Evolutionary conservation across 2,113 vertebrate species (phyloP).

Genomic region (Charina bottae): DNA sequence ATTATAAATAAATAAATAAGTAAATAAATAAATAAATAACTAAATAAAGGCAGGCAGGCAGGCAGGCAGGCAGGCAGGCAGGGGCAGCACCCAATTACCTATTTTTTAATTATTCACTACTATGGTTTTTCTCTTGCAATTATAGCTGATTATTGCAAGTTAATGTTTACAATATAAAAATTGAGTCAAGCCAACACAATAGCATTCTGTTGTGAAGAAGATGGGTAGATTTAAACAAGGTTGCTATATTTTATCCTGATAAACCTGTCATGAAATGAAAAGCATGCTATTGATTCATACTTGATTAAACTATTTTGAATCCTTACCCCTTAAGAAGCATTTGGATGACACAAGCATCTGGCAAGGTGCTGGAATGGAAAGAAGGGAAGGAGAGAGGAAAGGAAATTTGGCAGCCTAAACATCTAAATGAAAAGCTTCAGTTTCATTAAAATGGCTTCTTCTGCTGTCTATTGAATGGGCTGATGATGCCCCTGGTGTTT

Average conservation of each 20-base stretch:
- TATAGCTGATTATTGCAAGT: not conserved
- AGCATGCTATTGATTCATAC: not conserved
- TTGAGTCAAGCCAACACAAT: not conserved
- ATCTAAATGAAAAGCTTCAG: not conserved
- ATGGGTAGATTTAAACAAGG: not conserved
- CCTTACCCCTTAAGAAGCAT: not conserved
- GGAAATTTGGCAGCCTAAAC: not conserved
- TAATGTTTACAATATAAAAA: not conserved
- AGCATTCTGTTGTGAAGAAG: not conserved
- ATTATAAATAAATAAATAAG: too few species aligned
- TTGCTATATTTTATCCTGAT: not conserved
- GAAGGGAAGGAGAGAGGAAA: not conserved
- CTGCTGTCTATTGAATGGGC: not conserved
- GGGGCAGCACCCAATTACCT: not conserved
- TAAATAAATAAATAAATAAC: too few species aligned
- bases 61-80: too few species aligned
- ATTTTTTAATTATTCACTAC: not conserved
- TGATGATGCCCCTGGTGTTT: not conserved
- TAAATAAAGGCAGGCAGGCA: too few species aligned
- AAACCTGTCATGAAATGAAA: not conserved
- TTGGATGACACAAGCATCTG: not conserved
- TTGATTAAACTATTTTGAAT: not conserved
- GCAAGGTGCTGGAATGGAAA: not conserved
- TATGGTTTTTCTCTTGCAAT: not conserved
- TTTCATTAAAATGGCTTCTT: conserved; percentile 16